These are phyloP conservation scores for Platycnemis pennipes DNA, from an alignment of 2,888 invertebrate species.

Conservation along the genomic window DNA sequence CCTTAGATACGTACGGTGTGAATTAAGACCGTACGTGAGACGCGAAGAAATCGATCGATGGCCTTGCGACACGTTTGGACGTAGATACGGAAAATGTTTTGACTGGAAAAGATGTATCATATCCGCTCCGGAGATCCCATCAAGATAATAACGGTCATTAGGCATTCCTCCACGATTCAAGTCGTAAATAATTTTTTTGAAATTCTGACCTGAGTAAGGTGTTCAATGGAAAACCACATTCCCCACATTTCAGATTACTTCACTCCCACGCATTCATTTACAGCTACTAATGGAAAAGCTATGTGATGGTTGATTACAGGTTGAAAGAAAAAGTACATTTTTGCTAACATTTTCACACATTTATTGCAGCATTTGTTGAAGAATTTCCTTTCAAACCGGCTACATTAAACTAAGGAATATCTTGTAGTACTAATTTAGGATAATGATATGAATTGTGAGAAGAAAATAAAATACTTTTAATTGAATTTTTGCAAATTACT, in stretches of 20 bases:
- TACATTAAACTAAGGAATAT: no score
- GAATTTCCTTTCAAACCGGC: no score
- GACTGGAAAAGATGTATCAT: conserved; percentile 8
- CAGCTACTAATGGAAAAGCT: no score
- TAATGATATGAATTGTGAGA: no score
- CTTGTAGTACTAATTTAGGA: no score
- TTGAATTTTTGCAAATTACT: no score
- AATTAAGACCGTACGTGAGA: background rate
- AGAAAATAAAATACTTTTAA: no score
- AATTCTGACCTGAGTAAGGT: background rate
- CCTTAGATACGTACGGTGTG: no score
- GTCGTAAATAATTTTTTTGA: background rate
- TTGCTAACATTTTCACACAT: no score
- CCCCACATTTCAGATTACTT: background rate
- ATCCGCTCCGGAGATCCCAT: conserved; percentile 12
- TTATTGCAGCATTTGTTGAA: no score
- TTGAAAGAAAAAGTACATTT: no score
- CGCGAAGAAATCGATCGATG: background rate
- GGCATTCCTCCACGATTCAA: background rate
- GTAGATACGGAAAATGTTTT: background rate
- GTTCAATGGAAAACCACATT: background rate
- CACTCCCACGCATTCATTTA: background rate
- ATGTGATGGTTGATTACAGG: no score
- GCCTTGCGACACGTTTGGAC: background rate
- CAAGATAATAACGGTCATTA: background rate